Evolutionary conservation across 2,888 invertebrate genomes (phyloP).

Genomic region (Caenorhabditis sp.): DNA sequence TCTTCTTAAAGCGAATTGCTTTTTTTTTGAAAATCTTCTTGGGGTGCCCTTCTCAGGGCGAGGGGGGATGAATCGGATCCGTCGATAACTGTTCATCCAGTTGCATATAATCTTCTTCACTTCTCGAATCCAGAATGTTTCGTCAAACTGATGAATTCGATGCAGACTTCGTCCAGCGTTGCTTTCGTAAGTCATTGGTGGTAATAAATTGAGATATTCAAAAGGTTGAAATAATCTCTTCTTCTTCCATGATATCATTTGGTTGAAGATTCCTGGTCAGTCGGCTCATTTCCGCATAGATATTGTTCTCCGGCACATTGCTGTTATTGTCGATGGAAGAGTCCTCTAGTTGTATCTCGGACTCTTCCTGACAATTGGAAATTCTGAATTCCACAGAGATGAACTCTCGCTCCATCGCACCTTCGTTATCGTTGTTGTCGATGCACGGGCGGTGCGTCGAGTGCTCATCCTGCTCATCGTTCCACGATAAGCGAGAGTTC

Average conservation of each 20-base stretch:
- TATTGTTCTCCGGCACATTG: not conserved
- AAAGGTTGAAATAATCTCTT: not conserved
- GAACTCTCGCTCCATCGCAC: not conserved
- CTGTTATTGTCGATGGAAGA: conserved; percentile 17
- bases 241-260: not conserved
- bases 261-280: conserved; percentile 32
- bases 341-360: conserved; percentile 10
- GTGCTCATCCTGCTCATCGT: not conserved
- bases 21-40: too few relatives aligned
- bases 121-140: too few relatives aligned
- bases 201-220: too few relatives aligned
- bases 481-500: not conserved
- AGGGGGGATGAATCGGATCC: too few relatives aligned
- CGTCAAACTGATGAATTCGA: too few relatives aligned
- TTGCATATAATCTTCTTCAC: too few relatives aligned
- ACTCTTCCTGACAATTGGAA: conserved; percentile 34
- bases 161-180: too few relatives aligned
- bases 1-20: too few relatives aligned
- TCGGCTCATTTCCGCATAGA: conserved; percentile 13
- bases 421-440: conserved; percentile 10
- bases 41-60: too few relatives aligned
- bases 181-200: too few relatives aligned
- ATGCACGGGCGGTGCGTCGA: not conserved
- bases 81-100: too few relatives aligned
- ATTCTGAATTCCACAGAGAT: conserved; percentile 4